Base-by-base conservation (phyloP, 1,140 invertebrate species). In the Calliphora vicina region DNA sequence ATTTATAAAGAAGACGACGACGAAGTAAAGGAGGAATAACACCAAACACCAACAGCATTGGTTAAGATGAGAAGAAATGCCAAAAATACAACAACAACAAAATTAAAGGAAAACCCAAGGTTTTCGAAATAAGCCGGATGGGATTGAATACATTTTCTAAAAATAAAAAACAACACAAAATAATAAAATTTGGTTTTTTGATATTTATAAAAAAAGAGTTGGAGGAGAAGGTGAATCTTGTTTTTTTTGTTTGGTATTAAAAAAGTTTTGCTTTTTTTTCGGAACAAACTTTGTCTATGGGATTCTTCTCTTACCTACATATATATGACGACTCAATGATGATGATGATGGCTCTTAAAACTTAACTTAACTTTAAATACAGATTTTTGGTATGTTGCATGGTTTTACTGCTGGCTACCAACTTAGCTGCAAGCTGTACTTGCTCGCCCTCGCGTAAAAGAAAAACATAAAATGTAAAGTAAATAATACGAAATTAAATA, bases 401-500 rank as follows among this genome's bases (percentile, higher is more conserved):
- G 1, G 12, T 50, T 50, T 6, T 10, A 17, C 17, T 50, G 23
- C 23, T 67, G 50, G 61, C 61, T 12, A 25, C n/a, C 61, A 25
- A 67, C 25, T 23, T 67, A 9, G 61, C 61, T 67, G 61, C 20
- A 67, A 67, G 61, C 61, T 67, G 61, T 67, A 67, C 61, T 23
- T 67, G 61, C n/a, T 67, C 61, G 61, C 61, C 61, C 61, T 67
- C 80, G 45, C 50, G 57, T 10, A 83, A 29, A 43, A 81, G 71
- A 83, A 80, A 74, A 83, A 81, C 71, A 83, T 73, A 45, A 81
- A 81, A 83, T 71, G 71, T 57, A 73, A 83, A 81, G 83, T 81
- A 83, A 83, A 83, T 83, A 81, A 78, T 43, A 78, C 25, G 35
- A 78, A 78, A 78, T 78, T n/a, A 83, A 83, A 83, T 83, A 81